phyloP scores from a whole-genome alignment of 2,888 invertebrate species.

The Phlogophora meticulosa region DNA sequence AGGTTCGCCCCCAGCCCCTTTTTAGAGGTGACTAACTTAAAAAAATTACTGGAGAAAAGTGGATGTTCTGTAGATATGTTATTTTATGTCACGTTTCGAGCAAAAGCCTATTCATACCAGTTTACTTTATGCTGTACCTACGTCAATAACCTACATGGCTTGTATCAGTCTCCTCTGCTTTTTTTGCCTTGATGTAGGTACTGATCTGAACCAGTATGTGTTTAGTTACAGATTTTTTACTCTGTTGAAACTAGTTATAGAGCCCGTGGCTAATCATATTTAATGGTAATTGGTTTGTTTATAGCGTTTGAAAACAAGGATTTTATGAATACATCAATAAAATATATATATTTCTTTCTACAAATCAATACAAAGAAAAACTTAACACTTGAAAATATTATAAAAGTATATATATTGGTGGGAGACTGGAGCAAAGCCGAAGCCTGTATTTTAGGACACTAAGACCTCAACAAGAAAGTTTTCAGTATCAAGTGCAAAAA shows the following conservation, averaged over 20 bases:
- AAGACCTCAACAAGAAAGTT: too few relatives aligned
- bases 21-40: too few relatives aligned
- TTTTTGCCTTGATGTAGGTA: slow-evolving; percentile 21
- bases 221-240: slow-evolving; percentile 22
- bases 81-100: not conserved
- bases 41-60: too few relatives aligned
- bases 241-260: slow-evolving; percentile 11
- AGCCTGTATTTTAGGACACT: too few relatives aligned
- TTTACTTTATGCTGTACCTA: slow-evolving; percentile 15
- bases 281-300: slow-evolving; percentile 9
- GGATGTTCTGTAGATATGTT: too few relatives aligned
- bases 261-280: slow-evolving; percentile 1
- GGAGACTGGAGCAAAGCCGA: too few relatives aligned
- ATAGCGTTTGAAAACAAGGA: not conserved
- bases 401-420: too few relatives aligned
- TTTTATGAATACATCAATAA: not conserved
- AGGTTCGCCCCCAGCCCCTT: too few relatives aligned
- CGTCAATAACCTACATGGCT: slow-evolving; percentile 3
- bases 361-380: too few relatives aligned
- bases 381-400: too few relatives aligned
- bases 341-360: too few relatives aligned
- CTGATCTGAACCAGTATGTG: slow-evolving; percentile 2
- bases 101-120: not conserved
- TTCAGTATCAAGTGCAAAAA: too few relatives aligned
- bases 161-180: slow-evolving; percentile 3